A percentile compares a stretch with the other conserved stretches of the same genome.
Conservation (phyloP, 2,113 vertebrate genomes). For the Catharus minimus region DNA sequence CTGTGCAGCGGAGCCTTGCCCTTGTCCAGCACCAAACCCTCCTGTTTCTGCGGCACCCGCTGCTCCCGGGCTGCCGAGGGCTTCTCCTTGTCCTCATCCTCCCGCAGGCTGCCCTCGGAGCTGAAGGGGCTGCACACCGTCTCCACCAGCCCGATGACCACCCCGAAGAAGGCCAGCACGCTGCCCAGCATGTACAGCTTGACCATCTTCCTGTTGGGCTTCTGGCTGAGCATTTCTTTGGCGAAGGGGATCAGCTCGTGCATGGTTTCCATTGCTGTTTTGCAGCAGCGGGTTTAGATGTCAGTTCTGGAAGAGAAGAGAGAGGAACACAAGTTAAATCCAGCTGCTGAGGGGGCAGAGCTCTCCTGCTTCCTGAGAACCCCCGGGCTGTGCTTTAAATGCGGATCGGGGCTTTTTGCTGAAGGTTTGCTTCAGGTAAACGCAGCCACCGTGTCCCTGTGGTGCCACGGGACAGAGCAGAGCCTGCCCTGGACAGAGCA, state of each 20-base stretch:
- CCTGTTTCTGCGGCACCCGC: background rate
- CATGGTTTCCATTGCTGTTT: slow-evolving; percentile 77
- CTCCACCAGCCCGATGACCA: slow-evolving; percentile 83
- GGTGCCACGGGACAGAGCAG: accelerated
- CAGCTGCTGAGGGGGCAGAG: background rate
- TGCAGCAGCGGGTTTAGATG: background rate
- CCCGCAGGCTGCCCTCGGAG: slow-evolving; percentile 52
- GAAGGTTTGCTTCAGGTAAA: background rate
- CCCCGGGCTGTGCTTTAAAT: accelerated
- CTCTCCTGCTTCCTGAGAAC: background rate
- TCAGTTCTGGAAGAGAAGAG: background rate
- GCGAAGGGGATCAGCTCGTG: slow-evolving; percentile 87
- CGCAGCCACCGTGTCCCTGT: accelerated
- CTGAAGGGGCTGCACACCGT: slow-evolving; percentile 80
- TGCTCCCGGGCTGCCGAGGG: background rate
- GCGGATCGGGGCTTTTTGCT: accelerated
- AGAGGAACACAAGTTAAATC: background rate
- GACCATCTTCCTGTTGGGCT: slow-evolving; percentile 77
- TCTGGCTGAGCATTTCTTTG: slow-evolving; percentile 84
- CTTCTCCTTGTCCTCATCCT: background rate
- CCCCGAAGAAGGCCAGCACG: slow-evolving; percentile 82
- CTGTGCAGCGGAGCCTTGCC: slow-evolving; percentile 36
- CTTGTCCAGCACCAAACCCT: background rate
- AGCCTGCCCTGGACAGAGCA: background rate
- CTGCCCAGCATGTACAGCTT: slow-evolving; percentile 90